Base-by-base conservation (phyloP, 2,113 vertebrate species). In the Python bivittatus region DNA sequence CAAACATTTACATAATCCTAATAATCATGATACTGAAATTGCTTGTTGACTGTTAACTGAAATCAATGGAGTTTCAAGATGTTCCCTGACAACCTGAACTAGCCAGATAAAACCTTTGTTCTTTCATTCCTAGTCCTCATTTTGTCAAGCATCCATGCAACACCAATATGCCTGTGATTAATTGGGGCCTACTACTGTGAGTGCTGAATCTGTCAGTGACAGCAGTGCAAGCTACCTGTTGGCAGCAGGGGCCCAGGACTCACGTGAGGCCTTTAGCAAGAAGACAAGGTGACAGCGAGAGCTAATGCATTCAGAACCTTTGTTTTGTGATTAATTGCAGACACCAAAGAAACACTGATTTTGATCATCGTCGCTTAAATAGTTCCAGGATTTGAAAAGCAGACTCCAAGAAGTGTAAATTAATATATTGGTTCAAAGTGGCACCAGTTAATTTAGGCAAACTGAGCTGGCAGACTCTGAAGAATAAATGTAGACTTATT, bases 311-410 rank as follows among this genome's bases (percentile, higher is more conserved):
- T 95, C 94, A 0, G 0, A 96, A 94, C 42, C 61, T 90, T 91
- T 94, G 60, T 91, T 92, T 90, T 93, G 93, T 95, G 60, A 96
- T 95, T 97, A 95, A 93, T 92, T 94, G 61, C 7, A 94, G 0
- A 27, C 68, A 90, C n/a, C 95, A 54, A 97, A 96, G 88, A 92
- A 53, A 25, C 92, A 93, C 64, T 95, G 87, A 95, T 91, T 94
- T 96, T 96, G 85, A 93, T 88, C 95, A 95, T 95, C 93, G 94
- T 88, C 29, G 27, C 23, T 93, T 94, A 94, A 95, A 44, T 22
- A 95, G 53, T 48, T 95, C 93, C 88, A 11, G 0, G 85, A 44
- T 90, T 60, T 56, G 86, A 95, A 95, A 94, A 95, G 93, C 58
- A 93, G 91, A 64, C 60, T 95, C 72, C 25, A 89, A 93, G 57